phyloP scores from a whole-genome alignment of 2,113 vertebrate species.

The Peromyscus polionotus region DNA sequence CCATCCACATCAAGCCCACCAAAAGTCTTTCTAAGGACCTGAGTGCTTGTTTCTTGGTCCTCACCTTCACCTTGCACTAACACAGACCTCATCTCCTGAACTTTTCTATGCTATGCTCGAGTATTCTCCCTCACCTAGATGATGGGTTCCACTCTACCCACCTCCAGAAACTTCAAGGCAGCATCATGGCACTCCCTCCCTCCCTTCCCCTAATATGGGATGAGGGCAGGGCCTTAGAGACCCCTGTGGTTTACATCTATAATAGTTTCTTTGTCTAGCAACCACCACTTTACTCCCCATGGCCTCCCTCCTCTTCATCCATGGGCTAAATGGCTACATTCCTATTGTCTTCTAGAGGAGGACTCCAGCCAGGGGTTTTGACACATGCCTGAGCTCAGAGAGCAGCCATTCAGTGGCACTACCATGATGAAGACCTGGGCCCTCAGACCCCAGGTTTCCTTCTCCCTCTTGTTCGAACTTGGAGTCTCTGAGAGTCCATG shows the following conservation, averaged over 20 bases:
- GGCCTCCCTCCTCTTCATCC: background rate
- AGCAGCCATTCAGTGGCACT: background rate
- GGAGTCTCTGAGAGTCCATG: too few species aligned
- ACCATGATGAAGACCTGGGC: background rate
- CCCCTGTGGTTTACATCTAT: background rate
- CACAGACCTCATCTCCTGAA: fast-evolving
- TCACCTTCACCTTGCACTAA: background rate
- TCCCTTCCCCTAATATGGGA: fast-evolving
- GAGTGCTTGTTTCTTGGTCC: background rate
- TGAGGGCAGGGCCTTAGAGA: background rate
- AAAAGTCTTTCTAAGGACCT: background rate
- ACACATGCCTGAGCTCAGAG: background rate
- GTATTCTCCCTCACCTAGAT: background rate
- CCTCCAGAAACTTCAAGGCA: background rate
- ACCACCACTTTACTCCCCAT: background rate
- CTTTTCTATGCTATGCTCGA: background rate
- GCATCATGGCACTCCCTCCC: too few species aligned
- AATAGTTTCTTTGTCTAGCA: background rate
- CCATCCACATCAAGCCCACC: background rate
- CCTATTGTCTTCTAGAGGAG: background rate
- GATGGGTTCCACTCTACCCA: background rate
- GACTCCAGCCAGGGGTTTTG: background rate
- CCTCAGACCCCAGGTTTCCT: background rate
- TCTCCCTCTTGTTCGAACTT: background rate
- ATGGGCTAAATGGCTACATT: background rate